Evolutionary conservation across 1,140 invertebrate species (phyloP).

Genomic region (Neuroterus valhalla): DNA sequence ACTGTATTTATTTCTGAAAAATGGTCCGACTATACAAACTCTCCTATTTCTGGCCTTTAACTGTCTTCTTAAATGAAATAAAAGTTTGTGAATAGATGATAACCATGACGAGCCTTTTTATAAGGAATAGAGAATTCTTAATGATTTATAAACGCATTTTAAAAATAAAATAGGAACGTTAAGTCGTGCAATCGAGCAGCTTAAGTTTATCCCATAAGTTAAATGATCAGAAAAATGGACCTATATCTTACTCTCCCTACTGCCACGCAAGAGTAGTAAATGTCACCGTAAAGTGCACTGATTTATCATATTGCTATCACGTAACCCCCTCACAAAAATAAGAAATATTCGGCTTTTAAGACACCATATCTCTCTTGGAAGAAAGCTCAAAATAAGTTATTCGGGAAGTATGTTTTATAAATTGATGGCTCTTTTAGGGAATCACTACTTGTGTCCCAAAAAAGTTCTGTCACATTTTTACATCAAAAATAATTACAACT

Average conservation of each 20-base stretch:
- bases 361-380: neutral
- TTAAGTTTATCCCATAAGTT: neutral
- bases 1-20: no score
- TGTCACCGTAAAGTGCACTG: conserved; percentile 23
- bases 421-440: neutral
- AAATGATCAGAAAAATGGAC: conserved; percentile 5
- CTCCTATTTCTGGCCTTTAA: no score
- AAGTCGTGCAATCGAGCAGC: no score
- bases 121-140: no score
- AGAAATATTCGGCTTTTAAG: conserved; percentile 11
- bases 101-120: no score
- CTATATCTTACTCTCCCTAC: neutral
- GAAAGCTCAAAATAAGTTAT: neutral
- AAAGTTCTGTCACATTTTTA: no score
- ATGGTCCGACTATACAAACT: no score
- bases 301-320: conserved; percentile 8
- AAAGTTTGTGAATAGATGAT: no score
- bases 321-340: conserved; percentile 7
- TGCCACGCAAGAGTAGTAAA: conserved; percentile 4
- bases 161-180: no score
- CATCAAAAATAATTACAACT: no score
- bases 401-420: neutral
- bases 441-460: neutral
- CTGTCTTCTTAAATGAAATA: no score
- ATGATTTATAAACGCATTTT: no score